Percentiles rank a stretch among this genome's conserved stretches.
phyloP scores from a whole-genome alignment of 2,888 invertebrate genomes.

The Latrodectus hesperus region DNA sequence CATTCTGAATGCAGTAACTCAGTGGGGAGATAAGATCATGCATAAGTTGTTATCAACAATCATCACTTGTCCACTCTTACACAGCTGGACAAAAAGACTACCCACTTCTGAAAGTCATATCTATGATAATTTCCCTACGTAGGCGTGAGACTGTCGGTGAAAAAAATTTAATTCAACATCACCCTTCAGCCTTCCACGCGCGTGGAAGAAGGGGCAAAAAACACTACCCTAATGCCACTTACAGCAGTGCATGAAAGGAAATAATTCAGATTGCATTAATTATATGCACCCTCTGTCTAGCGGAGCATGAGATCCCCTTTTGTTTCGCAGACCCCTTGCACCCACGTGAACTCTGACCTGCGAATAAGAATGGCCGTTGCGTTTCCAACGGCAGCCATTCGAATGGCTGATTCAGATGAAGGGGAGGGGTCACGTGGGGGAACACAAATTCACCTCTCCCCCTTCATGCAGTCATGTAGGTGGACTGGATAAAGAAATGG shows the following conservation, averaged over 20 bases:
- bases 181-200: background rate
- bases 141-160: background rate
- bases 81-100: background rate
- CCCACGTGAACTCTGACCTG: conserved; percentile 62
- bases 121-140: background rate
- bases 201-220: background rate
- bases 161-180: background rate
- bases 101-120: background rate
- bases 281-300: background rate
- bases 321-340: conserved; percentile 1
- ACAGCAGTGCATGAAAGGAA: background rate
- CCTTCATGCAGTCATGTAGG: background rate
- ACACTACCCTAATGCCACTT: background rate
- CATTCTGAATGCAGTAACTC: too few species aligned
- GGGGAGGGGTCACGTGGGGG: conserved; percentile 36
- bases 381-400: conserved; percentile 48
- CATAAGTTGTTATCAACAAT: too few species aligned
- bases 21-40: too few species aligned
- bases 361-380: conserved; percentile 42
- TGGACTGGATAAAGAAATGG: background rate
- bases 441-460: conserved; percentile 3
- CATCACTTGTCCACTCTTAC: background rate
- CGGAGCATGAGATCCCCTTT: background rate
- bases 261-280: background rate
- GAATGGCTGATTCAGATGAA: conserved; percentile 50